Base-by-base conservation (phyloP, 2,888 invertebrate species). In the Eremobia ochroleuca region DNA sequence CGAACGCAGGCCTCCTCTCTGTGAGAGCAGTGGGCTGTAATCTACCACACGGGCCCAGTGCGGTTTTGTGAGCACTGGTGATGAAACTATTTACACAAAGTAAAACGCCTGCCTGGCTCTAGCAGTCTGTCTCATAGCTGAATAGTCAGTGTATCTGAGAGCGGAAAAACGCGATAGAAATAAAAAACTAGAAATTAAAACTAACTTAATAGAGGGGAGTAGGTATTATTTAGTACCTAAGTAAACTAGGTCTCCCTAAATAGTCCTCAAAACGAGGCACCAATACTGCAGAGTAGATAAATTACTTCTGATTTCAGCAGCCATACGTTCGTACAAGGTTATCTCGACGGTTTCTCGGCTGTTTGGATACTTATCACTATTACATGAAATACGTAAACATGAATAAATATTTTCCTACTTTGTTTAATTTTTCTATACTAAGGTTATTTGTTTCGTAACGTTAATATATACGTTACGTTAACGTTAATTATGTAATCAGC, bases 331-430 rank as follows among this genome's bases (percentile, higher is more conserved):
- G 64, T 46, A 76, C 89, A 89, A 87, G 85, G 88, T 87, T 85
- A 89, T 79, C 84, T 81, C 69, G 82, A 83, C 76, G 37, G 84
- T 81, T 86, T 79, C 79, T 77, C 82, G 76, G 59, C 72, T 84
- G 81, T 87, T 88, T 85, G 66, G 79, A 68, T 76, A 87, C 81
- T 86, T 88, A 87, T 85, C 83, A 82, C 81, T 76, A 74, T 85
- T 79, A 88, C 83, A 88, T 69, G 76, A 83, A 87, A 83, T 87
- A 88, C 88, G 87, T 87, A 87, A 85, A 76, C 69, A 46, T 64
- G 66, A 73, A 87, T 87, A 82, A 87, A 87, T 81, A 88, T 87
- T 88, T 83, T 79, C 76, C 70, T 73, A 69, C 75, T 65, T 79
- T 83, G 81, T 80, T 88, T 82, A 74, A 79, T 78, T 72, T 82